phyloP scores from a whole-genome alignment of 2,797 vertebrate genomes.

The Rhynchonycteris naso region DNA sequence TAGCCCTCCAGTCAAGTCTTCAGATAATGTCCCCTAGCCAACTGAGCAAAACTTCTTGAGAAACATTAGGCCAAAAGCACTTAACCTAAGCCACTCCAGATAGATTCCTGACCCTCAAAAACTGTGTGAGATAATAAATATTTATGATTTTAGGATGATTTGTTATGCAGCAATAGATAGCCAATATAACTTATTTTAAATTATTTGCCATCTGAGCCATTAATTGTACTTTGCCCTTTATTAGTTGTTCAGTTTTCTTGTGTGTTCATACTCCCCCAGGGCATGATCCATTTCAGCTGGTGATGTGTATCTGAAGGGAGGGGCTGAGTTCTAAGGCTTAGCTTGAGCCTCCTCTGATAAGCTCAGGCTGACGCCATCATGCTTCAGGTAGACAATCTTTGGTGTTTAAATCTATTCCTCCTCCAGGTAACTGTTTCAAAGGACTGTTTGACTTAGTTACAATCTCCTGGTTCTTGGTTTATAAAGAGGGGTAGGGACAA shows the following conservation, averaged over 20 bases:
- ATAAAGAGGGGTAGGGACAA: not conserved
- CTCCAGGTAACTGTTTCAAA: not conserved
- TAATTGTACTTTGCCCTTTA: not conserved
- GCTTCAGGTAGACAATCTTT: not conserved
- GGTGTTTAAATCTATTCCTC: not conserved
- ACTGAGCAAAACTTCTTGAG: not conserved
- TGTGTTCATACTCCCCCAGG: not conserved
- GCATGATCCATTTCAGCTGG: not conserved
- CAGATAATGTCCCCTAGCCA: not conserved
- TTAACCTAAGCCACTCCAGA: not conserved
- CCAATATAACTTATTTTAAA: not conserved
- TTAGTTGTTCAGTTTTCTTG: not conserved
- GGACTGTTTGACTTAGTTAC: not conserved
- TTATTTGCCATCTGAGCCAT: not conserved
- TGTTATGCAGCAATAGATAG: not conserved
- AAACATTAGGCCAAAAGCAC: not conserved
- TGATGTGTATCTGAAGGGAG: not conserved
- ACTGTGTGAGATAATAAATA: not conserved
- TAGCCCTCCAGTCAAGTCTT: not conserved
- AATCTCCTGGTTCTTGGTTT: not conserved
- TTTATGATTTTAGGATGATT: not conserved
- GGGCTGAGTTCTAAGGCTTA: not conserved
- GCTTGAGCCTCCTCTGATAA: not conserved
- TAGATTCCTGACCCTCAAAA: not conserved
- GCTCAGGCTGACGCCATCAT: not conserved